Evolutionary conservation across 30 jellyfish, hydroid and myxozoan genomes (phyloP).

Genomic region (Haliclystus octoradiatus): DNA sequence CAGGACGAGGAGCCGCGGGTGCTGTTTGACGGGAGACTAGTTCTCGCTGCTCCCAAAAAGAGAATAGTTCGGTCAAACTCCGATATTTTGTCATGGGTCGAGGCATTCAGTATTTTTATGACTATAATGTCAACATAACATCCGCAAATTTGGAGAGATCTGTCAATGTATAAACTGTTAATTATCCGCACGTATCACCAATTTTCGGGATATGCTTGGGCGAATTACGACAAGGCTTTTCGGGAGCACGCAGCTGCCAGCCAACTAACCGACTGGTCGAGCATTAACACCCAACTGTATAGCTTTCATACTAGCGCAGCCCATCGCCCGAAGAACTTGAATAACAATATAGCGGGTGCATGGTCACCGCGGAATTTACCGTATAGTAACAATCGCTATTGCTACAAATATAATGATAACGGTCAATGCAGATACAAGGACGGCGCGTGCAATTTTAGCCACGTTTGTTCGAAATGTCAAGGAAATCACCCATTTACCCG

Average conservation of each 20-base stretch:
- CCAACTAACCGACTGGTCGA: background rate
- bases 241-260: constrained; percentile 1
- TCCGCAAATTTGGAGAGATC: background rate
- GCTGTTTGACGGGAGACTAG: background rate
- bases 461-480: too few species aligned
- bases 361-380: too few species aligned
- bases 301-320: background rate
- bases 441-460: too few species aligned
- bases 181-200: background rate
- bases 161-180: background rate
- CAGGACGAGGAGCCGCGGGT: background rate
- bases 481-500: too few species aligned
- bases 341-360: too few species aligned
- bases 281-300: background rate
- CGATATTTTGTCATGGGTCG: background rate
- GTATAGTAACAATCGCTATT: too few species aligned
- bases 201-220: background rate
- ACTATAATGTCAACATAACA: background rate
- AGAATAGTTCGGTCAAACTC: background rate
- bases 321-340: too few species aligned
- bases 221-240: background rate
- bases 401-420: too few species aligned
- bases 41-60: background rate
- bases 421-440: too few species aligned
- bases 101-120: background rate